phyloP scores from a whole-genome alignment of 2,888 invertebrate species.

The Megamerina dolium region DNA sequence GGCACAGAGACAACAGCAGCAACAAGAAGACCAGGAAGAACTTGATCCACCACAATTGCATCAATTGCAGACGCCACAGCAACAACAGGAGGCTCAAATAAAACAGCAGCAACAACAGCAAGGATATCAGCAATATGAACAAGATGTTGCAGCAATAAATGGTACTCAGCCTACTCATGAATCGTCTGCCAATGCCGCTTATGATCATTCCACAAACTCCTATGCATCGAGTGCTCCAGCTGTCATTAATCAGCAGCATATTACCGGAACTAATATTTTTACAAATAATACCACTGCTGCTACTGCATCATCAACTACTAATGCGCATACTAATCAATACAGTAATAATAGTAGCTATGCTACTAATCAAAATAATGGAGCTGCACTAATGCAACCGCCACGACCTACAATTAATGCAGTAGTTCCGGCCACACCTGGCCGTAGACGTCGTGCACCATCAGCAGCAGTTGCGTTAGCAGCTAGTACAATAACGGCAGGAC shows the following conservation, averaged over 20 bases:
- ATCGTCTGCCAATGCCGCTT: too few relatives aligned
- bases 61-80: conserved; percentile 32
- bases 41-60: conserved; percentile 25
- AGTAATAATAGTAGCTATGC: background rate
- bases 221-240: too few relatives aligned
- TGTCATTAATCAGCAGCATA: conserved; percentile 10
- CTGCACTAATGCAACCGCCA: conserved; percentile 17
- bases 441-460: conserved; percentile 1
- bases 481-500: conserved; percentile 1
- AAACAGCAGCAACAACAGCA: conserved; percentile 13
- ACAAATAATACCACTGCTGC: conserved; percentile 3
- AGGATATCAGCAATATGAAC: conserved; percentile 3
- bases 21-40: conserved; percentile 8
- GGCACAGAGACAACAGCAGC: conserved; percentile 26
- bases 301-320: conserved; percentile 4
- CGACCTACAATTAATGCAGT: conserved; percentile 16
- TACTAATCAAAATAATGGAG: conserved; percentile 12
- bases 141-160: background rate
- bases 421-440: too few relatives aligned
- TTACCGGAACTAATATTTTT: conserved; percentile 6
- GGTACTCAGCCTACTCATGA: background rate
- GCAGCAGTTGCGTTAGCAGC: conserved; percentile 2
- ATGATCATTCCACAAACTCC: conserved; percentile 7
- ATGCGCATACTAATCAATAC: conserved; percentile 5
- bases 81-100: conserved; percentile 7